A percentile compares a stretch with the other conserved stretches of the same genome.
Evolutionary conservation across 1,140 invertebrate genomes (phyloP).

Genomic region (Pseudomyrmex pallidus): DNA sequence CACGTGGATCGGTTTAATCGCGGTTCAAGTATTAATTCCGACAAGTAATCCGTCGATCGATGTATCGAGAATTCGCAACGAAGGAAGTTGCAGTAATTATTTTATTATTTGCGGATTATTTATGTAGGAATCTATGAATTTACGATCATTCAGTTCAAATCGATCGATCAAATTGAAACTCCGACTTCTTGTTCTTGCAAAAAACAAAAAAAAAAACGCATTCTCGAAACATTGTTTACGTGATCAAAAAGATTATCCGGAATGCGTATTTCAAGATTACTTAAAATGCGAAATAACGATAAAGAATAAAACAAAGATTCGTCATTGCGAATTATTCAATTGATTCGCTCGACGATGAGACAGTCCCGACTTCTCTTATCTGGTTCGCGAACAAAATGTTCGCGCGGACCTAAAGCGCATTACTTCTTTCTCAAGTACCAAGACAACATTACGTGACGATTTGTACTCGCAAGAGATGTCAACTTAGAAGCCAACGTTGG

Average conservation of each 20-base stretch:
- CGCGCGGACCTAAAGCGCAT: neutral
- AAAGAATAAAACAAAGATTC: too few species aligned
- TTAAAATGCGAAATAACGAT: too few species aligned
- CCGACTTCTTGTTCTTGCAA: neutral
- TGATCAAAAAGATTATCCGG: neutral
- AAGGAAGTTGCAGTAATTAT: constrained; percentile 2
- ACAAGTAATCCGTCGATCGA: neutral
- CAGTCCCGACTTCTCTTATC: too few species aligned
- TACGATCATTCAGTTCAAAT: too few species aligned
- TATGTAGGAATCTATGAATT: too few species aligned
- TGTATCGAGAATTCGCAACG: neutral
- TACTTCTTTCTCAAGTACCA: neutral
- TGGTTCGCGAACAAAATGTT: too few species aligned
- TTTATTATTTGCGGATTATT: too few species aligned
- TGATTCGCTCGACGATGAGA: too few species aligned
- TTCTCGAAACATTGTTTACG: constrained; percentile 36
- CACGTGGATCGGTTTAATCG: neutral
- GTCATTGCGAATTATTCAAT: too few species aligned
- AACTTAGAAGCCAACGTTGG: neutral
- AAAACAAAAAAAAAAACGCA: too few species aligned
- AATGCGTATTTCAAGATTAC: neutral
- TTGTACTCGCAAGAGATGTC: neutral
- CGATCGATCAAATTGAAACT: neutral
- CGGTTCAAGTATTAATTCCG: neutral
- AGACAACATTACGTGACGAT: neutral